These are phyloP conservation scores for Pedionomus torquatus DNA, from an alignment of 2,113 vertebrate genomes.

Conservation along the genomic window DNA sequence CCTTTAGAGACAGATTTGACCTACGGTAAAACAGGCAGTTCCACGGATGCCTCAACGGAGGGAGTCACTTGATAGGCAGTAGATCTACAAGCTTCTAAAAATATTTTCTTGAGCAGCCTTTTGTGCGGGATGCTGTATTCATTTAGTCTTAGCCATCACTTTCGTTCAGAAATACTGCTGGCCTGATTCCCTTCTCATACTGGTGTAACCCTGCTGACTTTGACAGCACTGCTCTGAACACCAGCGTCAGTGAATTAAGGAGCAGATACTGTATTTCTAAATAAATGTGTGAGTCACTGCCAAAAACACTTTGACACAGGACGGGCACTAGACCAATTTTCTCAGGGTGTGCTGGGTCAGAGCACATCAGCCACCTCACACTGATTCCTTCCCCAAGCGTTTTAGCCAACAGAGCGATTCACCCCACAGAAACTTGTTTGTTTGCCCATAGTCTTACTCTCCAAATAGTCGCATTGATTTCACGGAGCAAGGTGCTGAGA, in stretches of 20 bases:
- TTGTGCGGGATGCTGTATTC: background rate
- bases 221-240: background rate
- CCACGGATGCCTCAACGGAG: background rate
- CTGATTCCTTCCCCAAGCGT: background rate
- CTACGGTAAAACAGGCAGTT: background rate
- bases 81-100: constrained; percentile 1
- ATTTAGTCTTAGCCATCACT: background rate
- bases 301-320: background rate
- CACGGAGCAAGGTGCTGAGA: background rate
- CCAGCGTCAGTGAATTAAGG: background rate
- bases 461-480: background rate
- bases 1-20: constrained; percentile 71
- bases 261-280: background rate
- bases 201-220: background rate
- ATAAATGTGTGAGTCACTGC: rapidly evolving
- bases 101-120: background rate
- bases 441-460: background rate
- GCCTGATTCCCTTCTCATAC: background rate
- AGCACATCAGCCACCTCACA: background rate
- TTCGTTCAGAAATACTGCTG: background rate
- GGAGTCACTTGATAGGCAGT: background rate
- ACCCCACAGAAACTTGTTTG: background rate
- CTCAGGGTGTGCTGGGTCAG: background rate
- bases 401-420: background rate
- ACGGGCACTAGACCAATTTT: background rate